These are phyloP conservation scores for Fragum sueziense DNA, from an alignment of 2,888 invertebrate genomes.

Conservation along the genomic window DNA sequence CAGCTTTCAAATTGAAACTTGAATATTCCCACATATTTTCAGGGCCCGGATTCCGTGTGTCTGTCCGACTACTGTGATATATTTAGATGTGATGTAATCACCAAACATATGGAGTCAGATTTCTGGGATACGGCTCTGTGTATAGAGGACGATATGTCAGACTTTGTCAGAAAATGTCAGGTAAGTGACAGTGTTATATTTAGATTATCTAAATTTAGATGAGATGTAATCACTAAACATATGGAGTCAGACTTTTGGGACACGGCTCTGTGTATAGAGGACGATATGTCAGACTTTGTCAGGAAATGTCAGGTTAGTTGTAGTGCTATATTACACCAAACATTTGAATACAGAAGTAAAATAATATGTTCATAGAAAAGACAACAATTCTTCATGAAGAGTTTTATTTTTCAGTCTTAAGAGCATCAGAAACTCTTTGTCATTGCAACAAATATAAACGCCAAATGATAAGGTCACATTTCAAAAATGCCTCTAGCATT, in stretches of 20 bases:
- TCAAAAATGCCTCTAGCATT: too few species aligned
- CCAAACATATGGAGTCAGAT: slow-evolving; percentile 62
- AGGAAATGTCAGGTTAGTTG: slow-evolving; percentile 79
- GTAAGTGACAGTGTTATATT: slow-evolving; percentile 65
- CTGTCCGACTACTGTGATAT: slow-evolving; percentile 97
- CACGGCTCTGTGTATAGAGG: slow-evolving; percentile 79
- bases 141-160: slow-evolving; percentile 78
- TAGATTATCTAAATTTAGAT: slow-evolving; percentile 97
- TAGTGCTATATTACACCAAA: too few species aligned
- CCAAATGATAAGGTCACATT: too few species aligned
- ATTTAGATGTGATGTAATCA: slow-evolving; percentile 93
- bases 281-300: slow-evolving; percentile 75
- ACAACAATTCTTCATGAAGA: too few species aligned
- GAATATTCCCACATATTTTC: too few species aligned
- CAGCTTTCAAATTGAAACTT: too few species aligned
- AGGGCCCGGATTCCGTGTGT: slow-evolving; percentile 96
- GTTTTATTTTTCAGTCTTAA: too few species aligned
- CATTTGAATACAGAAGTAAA: too few species aligned
- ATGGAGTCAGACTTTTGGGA: slow-evolving; percentile 75
- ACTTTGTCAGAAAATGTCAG: slow-evolving; percentile 75
- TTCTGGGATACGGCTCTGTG: slow-evolving; percentile 80
- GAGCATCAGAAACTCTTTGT: too few species aligned
- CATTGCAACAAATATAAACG: too few species aligned
- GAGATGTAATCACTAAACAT: slow-evolving; percentile 87
- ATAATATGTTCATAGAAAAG: too few species aligned